Evolutionary conservation across 2,113 vertebrate species (phyloP), one percentile per base, ranked within the genome.

Genomic region (Cephalopterus ornatus): DNA sequence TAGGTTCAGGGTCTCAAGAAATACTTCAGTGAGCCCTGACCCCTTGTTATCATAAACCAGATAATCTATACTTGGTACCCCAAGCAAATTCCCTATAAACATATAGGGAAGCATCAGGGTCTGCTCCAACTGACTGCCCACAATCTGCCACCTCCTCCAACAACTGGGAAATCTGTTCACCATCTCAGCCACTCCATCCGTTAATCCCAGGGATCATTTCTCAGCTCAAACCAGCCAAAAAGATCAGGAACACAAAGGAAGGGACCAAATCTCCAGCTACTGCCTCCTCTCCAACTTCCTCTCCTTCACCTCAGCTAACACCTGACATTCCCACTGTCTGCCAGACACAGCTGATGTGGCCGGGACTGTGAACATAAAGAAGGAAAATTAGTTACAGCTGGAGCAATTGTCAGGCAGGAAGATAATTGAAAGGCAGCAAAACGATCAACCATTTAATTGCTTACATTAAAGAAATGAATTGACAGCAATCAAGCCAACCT

Each of bases 341-440:
- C 44, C 46, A 86, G 85, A 66, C 67, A 74, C 65, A 87, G 72
- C 76, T 93, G 90, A 91, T 97, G 77, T 88, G 93, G 65, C 68
- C 85, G 67, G 89, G 83, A 76, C 79, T 96, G 42, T 33, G 85
- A 95, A 90, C 66, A 84, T 85, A 92, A 90, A 95, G 89, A 78
- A 82, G 66, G 87, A 94, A 97, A 97, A 97, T 97, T 93, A 97
- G 89, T 95, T 97, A 95, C 97, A 97, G 96, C 96, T 97, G 97
- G 87, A 93, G 87, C 87, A 96, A 96, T 97, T 97, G 97, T 97
- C 92, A 95, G 89, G 76, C 87, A 93, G 89, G 78, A 95, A 95
- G 95, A 97, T 97, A 97, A 97, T 96, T 96, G 95, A 97, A 97
- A 96, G 91, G 81, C 93, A 85, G 87, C 41, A 87, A 96, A 97